Conservation (phyloP, 2,113 vertebrate genomes). For the Nanger granti region DNA sequence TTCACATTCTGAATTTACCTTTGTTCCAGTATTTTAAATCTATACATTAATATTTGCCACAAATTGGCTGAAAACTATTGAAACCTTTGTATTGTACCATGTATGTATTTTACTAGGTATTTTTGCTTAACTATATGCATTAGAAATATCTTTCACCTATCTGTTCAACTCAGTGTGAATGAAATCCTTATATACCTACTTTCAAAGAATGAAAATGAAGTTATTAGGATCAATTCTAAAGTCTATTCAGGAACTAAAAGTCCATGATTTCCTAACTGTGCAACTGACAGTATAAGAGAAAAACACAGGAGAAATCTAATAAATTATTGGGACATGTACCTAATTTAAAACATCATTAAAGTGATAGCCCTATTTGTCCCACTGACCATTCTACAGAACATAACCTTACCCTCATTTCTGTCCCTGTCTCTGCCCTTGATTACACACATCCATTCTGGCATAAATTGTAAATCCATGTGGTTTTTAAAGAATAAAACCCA, state of each 20-base stretch:
- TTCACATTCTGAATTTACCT: not conserved
- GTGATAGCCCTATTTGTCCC: not conserved
- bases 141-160: not conserved
- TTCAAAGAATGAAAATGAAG: constrained; percentile 14
- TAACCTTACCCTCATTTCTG: not conserved
- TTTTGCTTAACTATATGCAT: not conserved
- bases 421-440: not conserved
- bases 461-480: not conserved
- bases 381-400: not conserved
- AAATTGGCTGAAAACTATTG: not conserved
- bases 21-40: not conserved
- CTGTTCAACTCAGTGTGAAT: not conserved
- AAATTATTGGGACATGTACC: not conserved
- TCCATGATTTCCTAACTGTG: not conserved
- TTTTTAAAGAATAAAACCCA: constrained; percentile 3
- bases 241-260: not conserved
- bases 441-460: not conserved
- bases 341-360: not conserved
- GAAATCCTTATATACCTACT: not conserved
- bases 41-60: not conserved
- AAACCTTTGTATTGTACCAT: not conserved
- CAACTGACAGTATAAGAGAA: not conserved
- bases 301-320: constrained; percentile 3
- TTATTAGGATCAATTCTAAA: not conserved
- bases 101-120: not conserved